Base-by-base conservation (phyloP, 2,888 invertebrate genomes). In the Ptycholaimellus sp. region DNA sequence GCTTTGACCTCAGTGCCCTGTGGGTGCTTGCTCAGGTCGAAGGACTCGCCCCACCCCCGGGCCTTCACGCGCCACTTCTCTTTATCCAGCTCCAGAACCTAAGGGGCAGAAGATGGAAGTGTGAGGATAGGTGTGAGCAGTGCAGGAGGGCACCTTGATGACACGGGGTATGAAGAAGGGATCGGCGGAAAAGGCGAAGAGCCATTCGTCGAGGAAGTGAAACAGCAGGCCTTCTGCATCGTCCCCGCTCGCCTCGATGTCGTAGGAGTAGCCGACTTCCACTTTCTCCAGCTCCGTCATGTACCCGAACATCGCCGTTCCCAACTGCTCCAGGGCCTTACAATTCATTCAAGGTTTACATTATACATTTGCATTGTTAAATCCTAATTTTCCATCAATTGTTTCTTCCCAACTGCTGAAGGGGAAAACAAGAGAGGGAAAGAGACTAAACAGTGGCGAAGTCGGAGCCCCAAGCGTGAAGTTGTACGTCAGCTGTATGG, bases 401-500 rank as follows among this genome's bases (percentile, higher is more conserved):
- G n/a, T n/a, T n/a, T n/a, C n/a, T n/a, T n/a, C n/a, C n/a, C n/a
- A n/a, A n/a, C n/a, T n/a, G n/a, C n/a, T n/a, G n/a, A n/a, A n/a
- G n/a, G n/a, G n/a, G n/a, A n/a, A n/a, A n/a, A n/a, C n/a, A n/a
- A n/a, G n/a, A n/a, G n/a, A n/a, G n/a, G n/a, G n/a, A n/a, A n/a
- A n/a, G n/a, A n/a, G n/a, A n/a, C n/a, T n/a, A n/a, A n/a, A n/a
- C n/a, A n/a, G n/a, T n/a, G 28, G 42, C 66, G 36, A 90, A 56
- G 35, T 69, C 72, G 41, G 73, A 68, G 20, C 93, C 93, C 90
- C 90, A 90, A 37, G 80, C 71, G 59, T 87, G 85, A 43, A 87
- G 63, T 79, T 93, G 93, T n/a, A 93, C 80, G 66, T 93, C 93
- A 16, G 93, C 90, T 22, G 90, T 85, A 59, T 93, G 90, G 57